Evolutionary conservation across 2,113 vertebrate genomes (phyloP).

Genomic region (Athene cunicularia): DNA sequence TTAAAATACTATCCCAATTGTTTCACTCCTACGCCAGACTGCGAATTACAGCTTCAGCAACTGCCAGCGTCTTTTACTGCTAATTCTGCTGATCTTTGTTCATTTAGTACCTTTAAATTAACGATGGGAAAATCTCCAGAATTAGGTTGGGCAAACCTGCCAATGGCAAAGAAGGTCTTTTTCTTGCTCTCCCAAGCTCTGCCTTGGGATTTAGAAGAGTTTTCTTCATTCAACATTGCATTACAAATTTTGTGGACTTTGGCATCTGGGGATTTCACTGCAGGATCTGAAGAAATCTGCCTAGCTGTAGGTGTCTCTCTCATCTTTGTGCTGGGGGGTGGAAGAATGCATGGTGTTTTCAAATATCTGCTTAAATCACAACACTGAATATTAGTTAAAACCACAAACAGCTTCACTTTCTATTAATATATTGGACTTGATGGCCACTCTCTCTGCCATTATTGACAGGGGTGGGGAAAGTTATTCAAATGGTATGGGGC

Average conservation of each 20-base stretch:
- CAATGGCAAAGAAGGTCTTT: background rate
- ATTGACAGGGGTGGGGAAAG: background rate
- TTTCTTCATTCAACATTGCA: background rate
- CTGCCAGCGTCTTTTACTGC: background rate
- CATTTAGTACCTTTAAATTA: background rate
- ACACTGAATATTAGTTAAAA: background rate
- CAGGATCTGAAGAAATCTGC: background rate
- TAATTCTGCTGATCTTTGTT: background rate
- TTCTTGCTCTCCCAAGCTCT: background rate
- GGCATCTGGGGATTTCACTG: background rate
- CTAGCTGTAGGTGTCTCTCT: fast-evolving
- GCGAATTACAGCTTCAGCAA: background rate
- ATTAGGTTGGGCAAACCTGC: background rate
- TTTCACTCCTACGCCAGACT: background rate
- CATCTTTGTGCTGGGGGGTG: background rate
- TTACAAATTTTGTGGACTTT: background rate
- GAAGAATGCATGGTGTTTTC: background rate
- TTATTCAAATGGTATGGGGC: fast-evolving
- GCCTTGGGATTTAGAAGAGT: background rate
- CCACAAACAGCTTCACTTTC: background rate
- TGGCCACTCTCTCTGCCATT: fast-evolving
- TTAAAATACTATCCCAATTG: background rate
- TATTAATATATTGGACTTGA: background rate
- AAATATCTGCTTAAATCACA: background rate
- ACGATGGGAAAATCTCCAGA: background rate